Evolutionary conservation across 2,888 invertebrate species (phyloP), one percentile per base, ranked within the genome.

Genomic region (Xanthia icteritia): DNA sequence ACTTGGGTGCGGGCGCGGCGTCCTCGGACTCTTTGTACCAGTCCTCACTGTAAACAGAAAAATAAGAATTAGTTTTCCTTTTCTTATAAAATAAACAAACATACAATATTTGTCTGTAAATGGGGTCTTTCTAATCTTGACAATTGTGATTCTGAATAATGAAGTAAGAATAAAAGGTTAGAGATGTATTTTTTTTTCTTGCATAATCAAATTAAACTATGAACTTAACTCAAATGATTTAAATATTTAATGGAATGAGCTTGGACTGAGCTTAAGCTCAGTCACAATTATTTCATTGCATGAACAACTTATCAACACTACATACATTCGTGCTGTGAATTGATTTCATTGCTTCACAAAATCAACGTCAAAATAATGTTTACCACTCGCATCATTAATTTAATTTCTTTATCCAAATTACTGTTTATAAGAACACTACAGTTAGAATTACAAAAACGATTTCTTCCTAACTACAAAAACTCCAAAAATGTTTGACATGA

Each of bases 11-110:
- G 63, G 94, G 92, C 73, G 96, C 96, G 79, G 97, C 96, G 66
- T 98, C 97, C 76, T 98, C 98, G n/a, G 96, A 89, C 85, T 98
- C 98, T 95, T 98, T 98, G 97, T 98, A 99, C 98, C 98, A 99
- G 92, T 99, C 98, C 97, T 98, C 98, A 91, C 98, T 97, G 95
- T 71, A 95, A 97, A 93, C 84, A 92, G 6, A 60, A n/a, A 13
- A 36, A n/a, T 20, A 5, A 31, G 5, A 68, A 51, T 67, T 36
- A 67, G 23, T n/a, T 64, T 15, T n/a, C 4, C 15, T 23, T n/a
- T 15, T n/a, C 36, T 6, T 23, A 20, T 5, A 31, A 23, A 8
- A n/a, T 8, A 39, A 64, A 39, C n/a, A 64, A 15, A 39, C 36
- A 5, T 36, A n/a, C 8, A 39, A 17, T 39, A 39, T 39, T 4